Evolutionary conservation across 1,140 invertebrate species (phyloP).

Genomic region (Rhynchophorus ferrugineus): DNA sequence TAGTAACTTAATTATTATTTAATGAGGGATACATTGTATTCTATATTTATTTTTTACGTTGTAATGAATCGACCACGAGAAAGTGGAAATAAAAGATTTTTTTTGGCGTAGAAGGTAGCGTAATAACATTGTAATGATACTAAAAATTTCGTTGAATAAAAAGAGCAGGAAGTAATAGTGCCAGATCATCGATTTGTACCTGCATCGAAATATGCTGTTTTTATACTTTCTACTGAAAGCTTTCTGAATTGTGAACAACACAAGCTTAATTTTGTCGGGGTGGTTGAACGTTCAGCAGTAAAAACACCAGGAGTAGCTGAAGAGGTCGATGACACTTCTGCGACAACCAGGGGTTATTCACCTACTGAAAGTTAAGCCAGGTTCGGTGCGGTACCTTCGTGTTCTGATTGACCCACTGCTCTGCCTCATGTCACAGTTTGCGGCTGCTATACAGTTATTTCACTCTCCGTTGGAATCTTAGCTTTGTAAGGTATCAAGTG

Average conservation of each 20-base stretch:
- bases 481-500: too few relatives aligned
- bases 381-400: constrained; percentile 24
- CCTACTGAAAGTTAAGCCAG: constrained; percentile 35
- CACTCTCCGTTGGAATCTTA: neutral
- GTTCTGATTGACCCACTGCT: constrained; percentile 32
- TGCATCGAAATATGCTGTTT: constrained; percentile 10
- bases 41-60: too few relatives aligned
- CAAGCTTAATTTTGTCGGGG: neutral
- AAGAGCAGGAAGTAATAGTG: too few relatives aligned
- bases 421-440: constrained; percentile 1
- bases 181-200: constrained; percentile 12
- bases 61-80: too few relatives aligned
- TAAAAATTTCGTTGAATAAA: too few relatives aligned
- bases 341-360: constrained; percentile 32
- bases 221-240: constrained; percentile 15
- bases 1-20: too few relatives aligned
- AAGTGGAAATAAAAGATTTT: too few relatives aligned
- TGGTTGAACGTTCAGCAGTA: neutral
- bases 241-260: constrained; percentile 5
- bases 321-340: constrained; percentile 35
- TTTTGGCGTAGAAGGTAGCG: too few relatives aligned
- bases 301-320: constrained; percentile 14
- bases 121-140: too few relatives aligned
- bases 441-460: neutral
- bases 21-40: too few relatives aligned